Base-by-base conservation (phyloP, 2,797 vertebrate species). In the Todus mexicanus region DNA sequence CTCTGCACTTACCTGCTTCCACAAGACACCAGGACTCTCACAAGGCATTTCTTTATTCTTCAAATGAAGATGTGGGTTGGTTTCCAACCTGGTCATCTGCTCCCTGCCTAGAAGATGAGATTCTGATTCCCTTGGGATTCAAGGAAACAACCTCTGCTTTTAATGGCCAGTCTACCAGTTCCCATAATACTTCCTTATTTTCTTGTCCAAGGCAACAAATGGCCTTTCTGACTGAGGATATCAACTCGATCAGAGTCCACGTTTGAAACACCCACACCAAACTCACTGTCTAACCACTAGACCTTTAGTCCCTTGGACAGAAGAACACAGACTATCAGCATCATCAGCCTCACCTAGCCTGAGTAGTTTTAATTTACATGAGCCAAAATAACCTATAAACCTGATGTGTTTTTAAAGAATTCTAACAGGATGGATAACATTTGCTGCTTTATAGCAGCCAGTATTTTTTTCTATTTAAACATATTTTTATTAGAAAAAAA, bases 331-430 rank as follows among this genome's bases (percentile, higher is more conserved):
- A 31, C 38, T 80, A 47, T 38, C 15, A 14, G 66, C 33, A 85
- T 59, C 82, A 66, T 37, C 65, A 87, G 48, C 40, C 81, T 81
- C 65, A 93, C 78, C 77, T 72, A 80, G 75, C 35, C 71, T 73
- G 79, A 81, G 82, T 87, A 45, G 87, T 88, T 87, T 80, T 43
- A 77, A 94, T 94, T 77, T 56, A 79, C 6, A 0, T 50, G 53
- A 87, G 69, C 84, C 75, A 93, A 89, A 96, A 90, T 87, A 94
- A 91, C 70, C 50, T 70, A 71, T 92, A 84, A 95, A 96, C 84
- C 57, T 17, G 31, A 87, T 84, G 92, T 54, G 78, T 94, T 94
- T 93, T 94, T 93, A 95, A 94, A 85, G 59, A 92, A 77, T 91
- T 73, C 84, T 92, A 85, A 75, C 65, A 94, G 84, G 82, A 76